A percentile compares a stretch with the other conserved stretches of the same genome.
These are phyloP conservation scores for Phoebastria nigripes DNA, from an alignment of 2,797 vertebrate species.

Conservation along the genomic window DNA sequence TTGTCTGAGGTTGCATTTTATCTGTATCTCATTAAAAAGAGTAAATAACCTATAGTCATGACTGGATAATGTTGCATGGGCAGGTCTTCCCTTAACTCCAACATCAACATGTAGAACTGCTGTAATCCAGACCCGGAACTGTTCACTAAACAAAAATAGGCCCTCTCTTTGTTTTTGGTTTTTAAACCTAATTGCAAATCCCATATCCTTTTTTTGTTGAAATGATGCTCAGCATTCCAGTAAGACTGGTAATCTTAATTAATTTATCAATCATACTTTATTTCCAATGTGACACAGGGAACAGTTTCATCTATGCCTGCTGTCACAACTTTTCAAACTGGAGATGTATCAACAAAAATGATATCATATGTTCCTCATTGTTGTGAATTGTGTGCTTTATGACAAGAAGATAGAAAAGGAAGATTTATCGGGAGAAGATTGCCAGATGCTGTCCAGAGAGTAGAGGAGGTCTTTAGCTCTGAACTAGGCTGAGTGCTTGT, in stretches of 20 bases:
- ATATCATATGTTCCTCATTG: not conserved
- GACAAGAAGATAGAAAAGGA: conserved; percentile 27
- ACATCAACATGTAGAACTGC: not conserved
- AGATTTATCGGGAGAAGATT: conserved; percentile 28
- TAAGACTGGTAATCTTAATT: not conserved
- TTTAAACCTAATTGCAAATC: not conserved
- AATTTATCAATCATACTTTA: not conserved
- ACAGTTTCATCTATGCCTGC: not conserved
- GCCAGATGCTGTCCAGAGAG: not conserved
- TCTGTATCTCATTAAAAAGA: not conserved
- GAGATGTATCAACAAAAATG: not conserved
- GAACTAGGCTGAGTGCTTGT: not conserved
- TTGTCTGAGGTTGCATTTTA: not conserved
- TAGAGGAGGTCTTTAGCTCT: not conserved
- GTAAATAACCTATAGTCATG: not conserved
- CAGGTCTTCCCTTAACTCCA: not conserved
- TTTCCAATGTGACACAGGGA: not conserved
- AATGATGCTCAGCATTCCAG: not conserved
- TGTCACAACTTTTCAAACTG: not conserved
- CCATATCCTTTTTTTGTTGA: not conserved
- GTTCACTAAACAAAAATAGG: not conserved
- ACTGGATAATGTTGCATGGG: not conserved
- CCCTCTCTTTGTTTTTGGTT: not conserved
- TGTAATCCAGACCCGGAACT: not conserved
- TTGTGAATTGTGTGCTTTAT: conserved; percentile 16